A percentile compares a stretch with the other conserved stretches of the same genome.
Conservation (phyloP, 2,888 invertebrate genomes). For the Halictus quadricinctus region DNA sequence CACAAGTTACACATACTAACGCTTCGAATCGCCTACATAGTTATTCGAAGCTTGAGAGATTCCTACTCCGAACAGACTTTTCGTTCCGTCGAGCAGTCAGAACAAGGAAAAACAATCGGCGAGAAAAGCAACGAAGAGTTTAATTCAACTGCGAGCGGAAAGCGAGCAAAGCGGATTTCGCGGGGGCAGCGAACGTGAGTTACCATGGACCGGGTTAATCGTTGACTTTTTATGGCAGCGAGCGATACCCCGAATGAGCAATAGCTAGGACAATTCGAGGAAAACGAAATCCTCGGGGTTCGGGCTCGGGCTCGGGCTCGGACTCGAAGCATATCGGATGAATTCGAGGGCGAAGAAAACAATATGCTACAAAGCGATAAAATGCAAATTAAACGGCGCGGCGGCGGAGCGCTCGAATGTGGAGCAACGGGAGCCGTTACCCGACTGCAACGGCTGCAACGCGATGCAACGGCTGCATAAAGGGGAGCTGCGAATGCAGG, state of each 20-base stretch:
- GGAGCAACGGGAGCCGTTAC: conserved; percentile 12
- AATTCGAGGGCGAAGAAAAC: conserved; percentile 17
- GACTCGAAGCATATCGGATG: not conserved
- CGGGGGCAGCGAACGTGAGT: not conserved
- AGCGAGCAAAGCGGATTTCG: not conserved
- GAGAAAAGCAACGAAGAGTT: not conserved
- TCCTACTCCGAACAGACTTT: too few species aligned
- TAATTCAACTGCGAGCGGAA: not conserved
- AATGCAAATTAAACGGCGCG: conserved; percentile 40
- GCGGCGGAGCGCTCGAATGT: not conserved
- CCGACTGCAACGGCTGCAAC: not conserved
- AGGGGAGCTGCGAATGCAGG: conserved; percentile 21
- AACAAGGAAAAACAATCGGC: not conserved
- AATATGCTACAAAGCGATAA: conserved; percentile 40
- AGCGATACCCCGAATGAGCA: conserved; percentile 8
- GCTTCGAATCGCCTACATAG: not conserved
- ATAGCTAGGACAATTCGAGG: not conserved
- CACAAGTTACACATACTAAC: too few species aligned
- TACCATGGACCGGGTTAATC: not conserved
- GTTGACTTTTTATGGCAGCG: not conserved
- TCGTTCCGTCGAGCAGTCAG: not conserved
- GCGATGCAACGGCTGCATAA: not conserved
- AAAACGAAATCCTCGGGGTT: not conserved
- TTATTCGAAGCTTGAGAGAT: not conserved
- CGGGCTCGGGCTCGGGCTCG: not conserved